These are phyloP conservation scores for Norana najaformis DNA, from an alignment of 2,888 invertebrate genomes.

Conservation along the genomic window DNA sequence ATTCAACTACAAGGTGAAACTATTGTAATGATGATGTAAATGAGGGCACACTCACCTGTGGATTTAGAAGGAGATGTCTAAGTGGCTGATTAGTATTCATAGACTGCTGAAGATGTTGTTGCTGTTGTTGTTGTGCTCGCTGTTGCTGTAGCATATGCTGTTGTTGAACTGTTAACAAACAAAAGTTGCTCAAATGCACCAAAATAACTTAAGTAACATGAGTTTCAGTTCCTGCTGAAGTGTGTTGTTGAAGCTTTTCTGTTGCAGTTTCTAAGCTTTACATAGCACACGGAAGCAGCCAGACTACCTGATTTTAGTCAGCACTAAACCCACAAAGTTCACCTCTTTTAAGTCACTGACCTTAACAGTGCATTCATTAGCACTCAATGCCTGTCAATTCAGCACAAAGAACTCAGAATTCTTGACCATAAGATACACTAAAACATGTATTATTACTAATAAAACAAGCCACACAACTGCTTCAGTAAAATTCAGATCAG, in stretches of 20 bases:
- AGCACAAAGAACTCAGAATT: no score
- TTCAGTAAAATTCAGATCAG: no score
- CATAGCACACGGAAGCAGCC: background rate
- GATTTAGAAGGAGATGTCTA: constrained; percentile 26
- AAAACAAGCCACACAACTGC: no score
- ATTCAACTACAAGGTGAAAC: no score
- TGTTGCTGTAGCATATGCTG: background rate
- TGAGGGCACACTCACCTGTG: constrained; percentile 10
- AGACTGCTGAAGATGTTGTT: constrained; percentile 29
- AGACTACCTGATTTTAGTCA: background rate
- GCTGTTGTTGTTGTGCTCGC: constrained; percentile 28
- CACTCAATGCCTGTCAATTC: no score
- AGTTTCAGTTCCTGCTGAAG: no score
- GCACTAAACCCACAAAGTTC: background rate
- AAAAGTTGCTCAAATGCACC: background rate
- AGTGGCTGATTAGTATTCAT: constrained; percentile 34
- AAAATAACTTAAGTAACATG: background rate
- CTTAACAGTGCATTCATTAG: no score
- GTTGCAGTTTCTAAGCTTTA: background rate
- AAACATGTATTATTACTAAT: no score
- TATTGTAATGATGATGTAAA: no score
- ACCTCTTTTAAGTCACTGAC: no score
- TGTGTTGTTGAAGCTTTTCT: no score
- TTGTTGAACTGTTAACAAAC: constrained; percentile 10
- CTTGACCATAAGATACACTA: no score